Conservation (phyloP, 2,888 invertebrate species). For the Pristionchus exspectatus region DNA sequence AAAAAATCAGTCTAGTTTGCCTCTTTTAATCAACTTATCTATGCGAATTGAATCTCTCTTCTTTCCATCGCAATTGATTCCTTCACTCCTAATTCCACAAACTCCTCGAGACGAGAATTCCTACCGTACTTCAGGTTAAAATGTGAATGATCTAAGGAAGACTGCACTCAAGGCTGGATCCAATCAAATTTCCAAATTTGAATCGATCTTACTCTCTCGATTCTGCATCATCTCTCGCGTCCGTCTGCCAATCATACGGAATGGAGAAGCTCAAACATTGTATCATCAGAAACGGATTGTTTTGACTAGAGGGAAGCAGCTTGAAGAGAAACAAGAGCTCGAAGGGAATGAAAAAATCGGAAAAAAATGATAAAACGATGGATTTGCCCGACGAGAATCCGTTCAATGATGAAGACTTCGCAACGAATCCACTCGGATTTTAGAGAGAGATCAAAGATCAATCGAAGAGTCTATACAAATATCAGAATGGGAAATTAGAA, state of each 20-base stretch:
- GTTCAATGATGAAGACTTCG: conserved; percentile 40
- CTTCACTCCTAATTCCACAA: conserved; percentile 29
- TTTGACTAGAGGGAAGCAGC: neutral
- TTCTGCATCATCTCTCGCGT: too few relatives aligned
- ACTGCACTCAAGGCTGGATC: neutral
- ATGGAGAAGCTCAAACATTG: too few relatives aligned
- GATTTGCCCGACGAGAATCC: neutral
- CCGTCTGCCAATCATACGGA: too few relatives aligned
- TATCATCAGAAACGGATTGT: too few relatives aligned
- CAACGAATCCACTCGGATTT: conserved; percentile 40
- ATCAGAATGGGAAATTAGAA: conserved; percentile 28
- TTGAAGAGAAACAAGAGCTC: conserved; percentile 7
- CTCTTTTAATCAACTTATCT: too few relatives aligned
- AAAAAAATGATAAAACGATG: neutral
- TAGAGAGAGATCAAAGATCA: conserved; percentile 19
- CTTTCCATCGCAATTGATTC: neutral
- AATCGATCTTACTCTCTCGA: too few relatives aligned
- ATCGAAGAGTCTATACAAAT: neutral
- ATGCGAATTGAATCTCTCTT: too few relatives aligned
- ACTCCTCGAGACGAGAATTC: neutral
- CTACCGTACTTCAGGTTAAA: neutral
- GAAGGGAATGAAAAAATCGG: neutral
- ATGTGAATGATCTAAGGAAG: neutral
- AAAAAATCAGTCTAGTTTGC: too few relatives aligned
- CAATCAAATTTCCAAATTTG: neutral